Percentiles rank a stretch among this genome's conserved stretches.
Evolutionary conservation across 2,888 invertebrate species (phyloP).

Genomic region (Apamea sordens): DNA sequence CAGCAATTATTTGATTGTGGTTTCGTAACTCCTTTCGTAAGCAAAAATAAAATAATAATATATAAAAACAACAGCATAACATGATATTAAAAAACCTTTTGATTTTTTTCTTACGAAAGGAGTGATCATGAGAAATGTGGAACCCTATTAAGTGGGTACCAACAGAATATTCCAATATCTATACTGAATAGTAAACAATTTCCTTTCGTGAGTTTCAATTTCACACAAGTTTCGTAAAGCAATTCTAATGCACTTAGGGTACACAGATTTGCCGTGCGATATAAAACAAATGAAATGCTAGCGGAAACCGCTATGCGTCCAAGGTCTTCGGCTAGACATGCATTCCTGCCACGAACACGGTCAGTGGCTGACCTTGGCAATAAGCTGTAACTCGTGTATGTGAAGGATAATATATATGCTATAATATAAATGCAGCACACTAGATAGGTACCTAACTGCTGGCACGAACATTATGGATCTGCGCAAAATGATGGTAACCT

Average conservation of each 20-base stretch:
- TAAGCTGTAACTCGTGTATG: slow-evolving; percentile 12
- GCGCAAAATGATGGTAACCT: not conserved
- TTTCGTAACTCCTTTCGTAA: not conserved
- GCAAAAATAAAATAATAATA: not conserved
- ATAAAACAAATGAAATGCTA: slow-evolving; percentile 40
- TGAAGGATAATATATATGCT: slow-evolving; percentile 10
- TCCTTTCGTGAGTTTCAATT: slow-evolving; percentile 3
- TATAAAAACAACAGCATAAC: too few species aligned
- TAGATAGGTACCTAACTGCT: not conserved
- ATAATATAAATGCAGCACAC: not conserved
- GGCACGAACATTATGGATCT: not conserved
- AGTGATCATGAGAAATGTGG: not conserved
- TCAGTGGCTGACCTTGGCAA: slow-evolving; percentile 41
- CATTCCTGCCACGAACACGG: slow-evolving; percentile 34
- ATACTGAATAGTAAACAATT: not conserved
- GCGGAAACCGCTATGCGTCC: slow-evolving; percentile 34
- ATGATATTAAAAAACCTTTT: too few species aligned
- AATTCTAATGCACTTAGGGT: slow-evolving; percentile 34
- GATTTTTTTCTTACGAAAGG: not conserved
- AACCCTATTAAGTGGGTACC: not conserved
- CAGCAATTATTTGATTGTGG: not conserved
- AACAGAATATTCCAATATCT: not conserved
- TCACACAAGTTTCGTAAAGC: not conserved
- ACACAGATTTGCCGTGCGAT: slow-evolving; percentile 55
- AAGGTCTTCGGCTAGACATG: slow-evolving; percentile 49